These are phyloP conservation scores for Lochmaea capreae DNA, from an alignment of 2,888 invertebrate genomes.

Conservation along the genomic window DNA sequence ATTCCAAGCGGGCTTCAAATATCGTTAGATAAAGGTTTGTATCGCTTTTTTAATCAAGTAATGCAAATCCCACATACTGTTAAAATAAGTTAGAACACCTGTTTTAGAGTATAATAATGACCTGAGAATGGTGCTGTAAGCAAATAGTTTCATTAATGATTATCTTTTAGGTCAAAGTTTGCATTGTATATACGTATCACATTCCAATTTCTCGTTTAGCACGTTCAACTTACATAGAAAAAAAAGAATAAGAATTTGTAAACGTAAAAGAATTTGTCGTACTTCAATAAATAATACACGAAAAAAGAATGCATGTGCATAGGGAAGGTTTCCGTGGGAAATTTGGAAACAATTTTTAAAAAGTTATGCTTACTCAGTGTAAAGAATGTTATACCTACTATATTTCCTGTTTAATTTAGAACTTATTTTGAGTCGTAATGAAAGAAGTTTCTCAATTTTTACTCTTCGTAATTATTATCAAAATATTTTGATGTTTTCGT, in stretches of 20 bases:
- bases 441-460: no score
- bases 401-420: no score
- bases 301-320: no score
- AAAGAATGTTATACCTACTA: no score
- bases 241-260: neutral
- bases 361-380: no score
- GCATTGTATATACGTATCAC: constrained; percentile 2
- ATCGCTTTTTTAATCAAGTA: neutral
- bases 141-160: constrained; percentile 36
- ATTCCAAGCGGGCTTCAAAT: neutral
- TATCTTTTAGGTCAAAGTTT: constrained; percentile 30
- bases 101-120: constrained; percentile 28
- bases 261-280: neutral
- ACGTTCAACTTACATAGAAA: constrained; percentile 9
- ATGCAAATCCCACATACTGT: neutral
- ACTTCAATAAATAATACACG: no score
- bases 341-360: no score
- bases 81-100: constrained; percentile 34
- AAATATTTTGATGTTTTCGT: neutral
- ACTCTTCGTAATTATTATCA: neutral
- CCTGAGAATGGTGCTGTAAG: constrained; percentile 33
- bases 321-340: no score
- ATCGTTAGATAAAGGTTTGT: neutral
- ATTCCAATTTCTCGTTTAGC: constrained; percentile 18
- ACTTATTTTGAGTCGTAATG: no score